phyloP scores from a whole-genome alignment of 2,888 invertebrate genomes.

The Drosophila kanekoi region DNA sequence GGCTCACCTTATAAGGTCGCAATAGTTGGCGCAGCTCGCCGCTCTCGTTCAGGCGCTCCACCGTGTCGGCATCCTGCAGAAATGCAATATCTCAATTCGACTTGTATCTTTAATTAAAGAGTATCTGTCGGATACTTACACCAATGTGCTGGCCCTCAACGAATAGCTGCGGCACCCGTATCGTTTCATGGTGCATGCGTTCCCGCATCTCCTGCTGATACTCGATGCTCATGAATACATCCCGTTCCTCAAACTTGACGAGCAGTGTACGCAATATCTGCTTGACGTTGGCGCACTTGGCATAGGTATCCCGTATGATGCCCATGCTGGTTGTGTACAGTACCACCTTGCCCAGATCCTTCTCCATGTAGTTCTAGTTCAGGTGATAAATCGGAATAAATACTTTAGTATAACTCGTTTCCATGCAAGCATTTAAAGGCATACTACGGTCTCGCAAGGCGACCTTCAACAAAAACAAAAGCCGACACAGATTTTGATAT shows the following conservation, averaged over 20 bases:
- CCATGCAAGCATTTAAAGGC: neutral
- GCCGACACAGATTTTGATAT: neutral
- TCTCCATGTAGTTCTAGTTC: slow-evolving; percentile 94
- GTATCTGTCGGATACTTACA: slow-evolving; percentile 59
- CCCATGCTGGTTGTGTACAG: slow-evolving; percentile 98
- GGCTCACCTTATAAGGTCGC: slow-evolving; percentile 90
- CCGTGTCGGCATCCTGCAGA: slow-evolving; percentile 90
- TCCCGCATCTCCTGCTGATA: slow-evolving; percentile 95
- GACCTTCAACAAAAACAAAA: slow-evolving; percentile 24
- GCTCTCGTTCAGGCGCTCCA: slow-evolving; percentile 96
- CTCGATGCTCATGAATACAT: slow-evolving; percentile 96
- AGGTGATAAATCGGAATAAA: slow-evolving; percentile 10
- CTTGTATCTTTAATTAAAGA: neutral
- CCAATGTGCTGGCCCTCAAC: slow-evolving; percentile 97
- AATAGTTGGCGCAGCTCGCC: slow-evolving; percentile 96
- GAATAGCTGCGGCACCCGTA: slow-evolving; percentile 95
- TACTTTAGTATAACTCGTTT: neutral
- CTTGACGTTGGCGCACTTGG: slow-evolving; percentile 95
- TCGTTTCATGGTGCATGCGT: slow-evolving; percentile 90
- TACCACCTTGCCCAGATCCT: slow-evolving; percentile 96
- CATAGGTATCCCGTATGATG: slow-evolving; percentile 95
- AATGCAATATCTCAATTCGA: neutral
- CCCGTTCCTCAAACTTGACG: slow-evolving; percentile 96
- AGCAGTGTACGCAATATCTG: slow-evolving; percentile 96
- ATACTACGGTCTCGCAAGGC: slow-evolving; percentile 1